A percentile compares a stretch with the other conserved stretches of the same genome.
Evolutionary conservation across 2,888 invertebrate species (phyloP).

Genomic region (Nemapogon koenigi): DNA sequence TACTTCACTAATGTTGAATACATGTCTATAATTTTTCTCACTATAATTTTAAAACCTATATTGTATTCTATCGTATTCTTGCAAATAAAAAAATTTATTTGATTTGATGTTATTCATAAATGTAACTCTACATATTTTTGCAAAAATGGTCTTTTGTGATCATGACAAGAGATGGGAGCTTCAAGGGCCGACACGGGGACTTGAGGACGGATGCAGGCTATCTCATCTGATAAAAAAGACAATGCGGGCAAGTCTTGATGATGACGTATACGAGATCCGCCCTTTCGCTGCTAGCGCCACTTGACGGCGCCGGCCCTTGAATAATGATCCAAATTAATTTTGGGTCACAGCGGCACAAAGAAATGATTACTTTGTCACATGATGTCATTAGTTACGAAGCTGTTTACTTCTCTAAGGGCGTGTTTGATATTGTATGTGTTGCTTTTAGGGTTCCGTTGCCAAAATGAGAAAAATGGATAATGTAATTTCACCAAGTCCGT

Average conservation of each 20-base stretch:
- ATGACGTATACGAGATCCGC: slow-evolving; percentile 25
- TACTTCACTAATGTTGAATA: too few relatives aligned
- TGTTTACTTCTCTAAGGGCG: not conserved
- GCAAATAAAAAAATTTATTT: too few relatives aligned
- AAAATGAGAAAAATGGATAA: not conserved
- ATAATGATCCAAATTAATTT: slow-evolving; percentile 26
- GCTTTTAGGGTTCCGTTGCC: not conserved
- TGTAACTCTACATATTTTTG: slow-evolving; percentile 11
- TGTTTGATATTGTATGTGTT: not conserved
- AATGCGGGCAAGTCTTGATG: slow-evolving; percentile 21
- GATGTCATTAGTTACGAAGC: not conserved
- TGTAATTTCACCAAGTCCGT: too few relatives aligned
- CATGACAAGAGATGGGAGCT: slow-evolving; percentile 1
- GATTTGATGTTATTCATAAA: slow-evolving; percentile 8
- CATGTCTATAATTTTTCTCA: too few relatives aligned
- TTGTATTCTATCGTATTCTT: too few relatives aligned
- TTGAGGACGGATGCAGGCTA: too few relatives aligned
- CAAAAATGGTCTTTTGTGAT: slow-evolving; percentile 10
- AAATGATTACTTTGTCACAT: slow-evolving; percentile 9
- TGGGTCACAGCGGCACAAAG: slow-evolving; percentile 22
- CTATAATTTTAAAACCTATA: too few relatives aligned
- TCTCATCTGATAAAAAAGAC: slow-evolving; percentile 25
- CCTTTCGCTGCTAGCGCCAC: slow-evolving; percentile 4
- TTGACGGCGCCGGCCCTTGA: slow-evolving; percentile 10
- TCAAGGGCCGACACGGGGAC: slow-evolving; percentile 10